These are phyloP conservation scores for Epinephelus lanceolatus DNA, from an alignment of 2,113 vertebrate genomes.

Conservation along the genomic window DNA sequence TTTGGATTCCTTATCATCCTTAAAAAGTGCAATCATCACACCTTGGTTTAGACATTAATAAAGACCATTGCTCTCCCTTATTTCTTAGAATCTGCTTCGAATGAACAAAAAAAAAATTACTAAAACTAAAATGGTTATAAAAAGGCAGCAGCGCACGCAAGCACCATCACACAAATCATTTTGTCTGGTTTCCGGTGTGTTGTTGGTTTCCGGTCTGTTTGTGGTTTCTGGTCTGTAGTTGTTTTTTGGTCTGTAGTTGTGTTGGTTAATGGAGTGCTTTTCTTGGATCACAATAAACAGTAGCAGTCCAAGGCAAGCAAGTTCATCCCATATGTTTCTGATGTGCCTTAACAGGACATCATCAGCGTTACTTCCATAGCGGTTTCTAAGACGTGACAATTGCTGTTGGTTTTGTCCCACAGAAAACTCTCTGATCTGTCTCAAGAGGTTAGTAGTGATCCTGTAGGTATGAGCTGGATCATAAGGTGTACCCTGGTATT, in stretches of 20 bases:
- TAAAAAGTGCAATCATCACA: no score
- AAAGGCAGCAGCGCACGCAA: not conserved
- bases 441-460: conserved; percentile 57
- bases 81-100: not conserved
- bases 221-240: not conserved
- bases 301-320: conserved; percentile 68
- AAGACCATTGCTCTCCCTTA: not conserved
- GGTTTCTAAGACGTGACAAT: conserved; percentile 42
- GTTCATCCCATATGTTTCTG: conserved; percentile 38
- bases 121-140: not conserved
- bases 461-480: conserved; percentile 66
- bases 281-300: conserved; percentile 62
- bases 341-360: conserved; percentile 9
- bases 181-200: not conserved
- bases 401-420: not conserved
- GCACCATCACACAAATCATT: not conserved
- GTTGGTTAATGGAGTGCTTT: not conserved
- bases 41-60: not conserved
- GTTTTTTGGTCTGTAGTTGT: not conserved
- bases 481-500: conserved; percentile 51
- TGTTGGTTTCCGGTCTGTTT: not conserved
- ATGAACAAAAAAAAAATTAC: not conserved
- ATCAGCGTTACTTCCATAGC: conserved; percentile 31
- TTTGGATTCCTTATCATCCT: no score
- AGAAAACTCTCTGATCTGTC: conserved; percentile 63